Percentiles rank a stretch among this genome's conserved stretches.
phyloP scores from a whole-genome alignment of 2,113 vertebrate species.

The Ictalurus furcatus region DNA sequence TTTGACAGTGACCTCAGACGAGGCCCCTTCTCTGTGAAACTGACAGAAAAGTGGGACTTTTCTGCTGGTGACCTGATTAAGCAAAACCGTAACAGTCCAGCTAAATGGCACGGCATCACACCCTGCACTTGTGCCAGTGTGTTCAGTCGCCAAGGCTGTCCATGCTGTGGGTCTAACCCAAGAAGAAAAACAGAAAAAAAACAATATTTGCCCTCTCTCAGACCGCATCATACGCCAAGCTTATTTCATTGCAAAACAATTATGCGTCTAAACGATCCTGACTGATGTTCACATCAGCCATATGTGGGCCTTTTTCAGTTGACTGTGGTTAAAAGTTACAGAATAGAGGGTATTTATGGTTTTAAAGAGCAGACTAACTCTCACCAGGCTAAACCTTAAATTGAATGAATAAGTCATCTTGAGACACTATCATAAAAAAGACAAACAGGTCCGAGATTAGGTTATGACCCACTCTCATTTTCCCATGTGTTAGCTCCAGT shows the following conservation, averaged over 20 bases:
- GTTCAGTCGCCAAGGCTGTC: slow-evolving; percentile 52
- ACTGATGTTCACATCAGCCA: slow-evolving; percentile 25
- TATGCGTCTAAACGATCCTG: slow-evolving; percentile 18
- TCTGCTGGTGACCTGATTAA: slow-evolving; percentile 64
- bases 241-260: slow-evolving; percentile 41
- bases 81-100: slow-evolving; percentile 59
- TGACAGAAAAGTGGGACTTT: slow-evolving; percentile 41
- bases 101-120: slow-evolving; percentile 59
- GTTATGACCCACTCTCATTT: slow-evolving; percentile 2
- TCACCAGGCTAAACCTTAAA: slow-evolving; percentile 8
- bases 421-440: background rate
- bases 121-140: slow-evolving; percentile 57
- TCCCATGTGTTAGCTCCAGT: slow-evolving; percentile 2
- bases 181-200: slow-evolving; percentile 48
- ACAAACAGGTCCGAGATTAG: background rate
- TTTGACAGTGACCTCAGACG: slow-evolving; percentile 63
- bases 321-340: slow-evolving; percentile 18
- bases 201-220: slow-evolving; percentile 40
- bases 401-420: slow-evolving; percentile 12
- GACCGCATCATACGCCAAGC: slow-evolving; percentile 43
- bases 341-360: slow-evolving; percentile 25
- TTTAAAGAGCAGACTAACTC: slow-evolving; percentile 26
- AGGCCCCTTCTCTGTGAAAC: slow-evolving; percentile 39
- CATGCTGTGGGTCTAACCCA: slow-evolving; percentile 59
- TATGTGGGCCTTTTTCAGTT: slow-evolving; percentile 21